Conservation (phyloP, 1,140 invertebrate species). For the Dreissena polymorpha region DNA sequence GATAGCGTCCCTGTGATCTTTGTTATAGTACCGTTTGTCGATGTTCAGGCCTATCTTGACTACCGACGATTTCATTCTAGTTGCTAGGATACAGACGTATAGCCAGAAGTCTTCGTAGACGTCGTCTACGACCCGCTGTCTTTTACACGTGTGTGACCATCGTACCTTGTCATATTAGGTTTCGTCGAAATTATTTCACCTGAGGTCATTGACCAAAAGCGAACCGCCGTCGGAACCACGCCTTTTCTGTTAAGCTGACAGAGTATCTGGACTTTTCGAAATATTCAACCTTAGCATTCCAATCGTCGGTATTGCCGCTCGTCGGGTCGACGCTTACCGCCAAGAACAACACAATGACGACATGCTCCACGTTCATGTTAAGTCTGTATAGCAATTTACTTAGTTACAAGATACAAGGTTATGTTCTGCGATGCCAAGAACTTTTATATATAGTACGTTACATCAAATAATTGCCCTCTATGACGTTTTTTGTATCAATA, state of each 20-base stretch:
- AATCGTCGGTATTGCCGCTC: background rate
- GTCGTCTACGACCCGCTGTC: slow-evolving; percentile 43
- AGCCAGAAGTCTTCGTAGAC: slow-evolving; percentile 37
- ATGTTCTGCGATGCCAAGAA: too few relatives aligned
- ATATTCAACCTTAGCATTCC: slow-evolving; percentile 30
- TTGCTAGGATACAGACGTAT: slow-evolving; percentile 29
- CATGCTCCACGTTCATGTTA: too few relatives aligned
- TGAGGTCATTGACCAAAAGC: slow-evolving; percentile 19
- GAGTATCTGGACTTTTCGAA: slow-evolving; percentile 17
- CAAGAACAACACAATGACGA: too few relatives aligned
- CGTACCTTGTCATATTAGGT: too few relatives aligned
- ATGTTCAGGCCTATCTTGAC: slow-evolving; percentile 38
- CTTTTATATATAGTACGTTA: too few relatives aligned
- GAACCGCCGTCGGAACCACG: slow-evolving; percentile 4
- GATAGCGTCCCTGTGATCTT: background rate
- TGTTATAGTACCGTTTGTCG: slow-evolving; percentile 28
- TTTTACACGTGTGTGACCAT: background rate
- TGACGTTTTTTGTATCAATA: too few relatives aligned
- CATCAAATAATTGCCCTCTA: too few relatives aligned
- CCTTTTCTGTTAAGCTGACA: background rate
- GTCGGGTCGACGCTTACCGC: too few relatives aligned
- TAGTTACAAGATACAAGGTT: too few relatives aligned
- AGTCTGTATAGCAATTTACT: too few relatives aligned
- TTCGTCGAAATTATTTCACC: background rate
- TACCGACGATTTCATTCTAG: background rate